These are phyloP conservation scores for Pteronotus mesoamericanus DNA, from an alignment of 2,797 vertebrate genomes.

Conservation along the genomic window DNA sequence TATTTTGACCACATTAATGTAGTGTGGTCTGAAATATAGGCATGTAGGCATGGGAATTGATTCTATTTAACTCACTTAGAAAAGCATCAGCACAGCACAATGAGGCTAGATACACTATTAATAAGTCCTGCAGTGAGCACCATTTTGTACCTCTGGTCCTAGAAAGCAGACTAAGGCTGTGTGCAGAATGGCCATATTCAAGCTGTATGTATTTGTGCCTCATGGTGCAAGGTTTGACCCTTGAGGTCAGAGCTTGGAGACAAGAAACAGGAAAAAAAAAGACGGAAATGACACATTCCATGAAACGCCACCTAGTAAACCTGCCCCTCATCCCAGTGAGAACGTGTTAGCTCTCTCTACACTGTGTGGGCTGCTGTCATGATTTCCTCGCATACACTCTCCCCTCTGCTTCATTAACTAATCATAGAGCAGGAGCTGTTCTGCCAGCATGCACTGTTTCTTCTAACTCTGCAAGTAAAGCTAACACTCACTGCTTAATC, in stretches of 20 bases:
- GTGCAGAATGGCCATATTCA: not conserved
- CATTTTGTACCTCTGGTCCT: not conserved
- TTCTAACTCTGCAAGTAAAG: constrained; percentile 74
- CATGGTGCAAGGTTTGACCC: not conserved
- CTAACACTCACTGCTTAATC: constrained; percentile 81
- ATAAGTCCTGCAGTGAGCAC: not conserved
- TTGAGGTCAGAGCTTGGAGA: not conserved
- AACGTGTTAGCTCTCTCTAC: not conserved
- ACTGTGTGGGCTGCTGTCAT: not conserved
- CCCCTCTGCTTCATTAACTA: constrained; percentile 76
- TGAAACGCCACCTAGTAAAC: not conserved
- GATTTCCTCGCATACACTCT: constrained; percentile 51
- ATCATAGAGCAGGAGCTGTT: constrained; percentile 69
- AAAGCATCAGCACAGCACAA: not conserved
- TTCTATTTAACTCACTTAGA: constrained; percentile 18
- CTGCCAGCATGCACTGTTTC: constrained; percentile 68
- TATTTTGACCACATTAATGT: constrained; percentile 31
- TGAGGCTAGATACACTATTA: not conserved
- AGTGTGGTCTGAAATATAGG: constrained; percentile 31
- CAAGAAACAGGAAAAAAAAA: not conserved
- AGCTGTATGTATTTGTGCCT: not conserved
- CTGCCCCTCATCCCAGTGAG: not conserved
- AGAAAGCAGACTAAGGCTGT: not conserved
- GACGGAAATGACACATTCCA: not conserved
- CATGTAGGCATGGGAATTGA: not conserved